Evolutionary conservation across 2,888 invertebrate genomes (phyloP).

Genomic region (Piscicola geometra): DNA sequence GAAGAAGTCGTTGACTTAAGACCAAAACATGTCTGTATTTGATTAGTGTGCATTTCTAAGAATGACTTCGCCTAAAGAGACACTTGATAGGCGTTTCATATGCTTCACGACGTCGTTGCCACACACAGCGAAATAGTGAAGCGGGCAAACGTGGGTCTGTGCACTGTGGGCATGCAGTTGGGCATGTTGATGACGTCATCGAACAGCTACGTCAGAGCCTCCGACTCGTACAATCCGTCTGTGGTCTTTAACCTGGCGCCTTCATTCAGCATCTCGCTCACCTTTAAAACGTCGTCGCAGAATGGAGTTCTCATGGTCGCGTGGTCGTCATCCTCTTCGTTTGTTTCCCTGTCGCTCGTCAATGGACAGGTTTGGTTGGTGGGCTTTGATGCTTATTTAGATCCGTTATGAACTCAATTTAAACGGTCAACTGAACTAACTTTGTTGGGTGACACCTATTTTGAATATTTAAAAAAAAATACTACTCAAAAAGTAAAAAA

Average conservation of each 20-base stretch:
- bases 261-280: constrained; percentile 37
- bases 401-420: too few species aligned
- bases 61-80: too few species aligned
- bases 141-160: constrained; percentile 27
- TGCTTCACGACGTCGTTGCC: too few species aligned
- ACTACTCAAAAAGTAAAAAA: too few species aligned
- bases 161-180: constrained; percentile 33
- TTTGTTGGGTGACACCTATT: too few species aligned
- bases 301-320: constrained; percentile 33
- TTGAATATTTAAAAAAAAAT: too few species aligned
- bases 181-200: constrained; percentile 39
- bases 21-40: too few species aligned
- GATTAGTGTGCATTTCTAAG: too few species aligned
- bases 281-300: constrained; percentile 30
- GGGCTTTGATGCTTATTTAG: too few species aligned
- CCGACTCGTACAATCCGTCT: constrained; percentile 20
- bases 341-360: constrained; percentile 32
- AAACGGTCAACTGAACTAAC: too few species aligned
- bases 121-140: constrained; percentile 22
- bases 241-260: constrained; percentile 33
- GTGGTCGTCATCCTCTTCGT: constrained; percentile 29
- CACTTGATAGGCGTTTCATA: too few species aligned
- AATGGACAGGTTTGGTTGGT: constrained; percentile 38
- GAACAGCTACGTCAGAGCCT: constrained; percentile 34
- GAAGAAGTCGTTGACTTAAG: too few species aligned